Conservation (phyloP, 2,113 vertebrate species). For the Pachyramphus minor region DNA sequence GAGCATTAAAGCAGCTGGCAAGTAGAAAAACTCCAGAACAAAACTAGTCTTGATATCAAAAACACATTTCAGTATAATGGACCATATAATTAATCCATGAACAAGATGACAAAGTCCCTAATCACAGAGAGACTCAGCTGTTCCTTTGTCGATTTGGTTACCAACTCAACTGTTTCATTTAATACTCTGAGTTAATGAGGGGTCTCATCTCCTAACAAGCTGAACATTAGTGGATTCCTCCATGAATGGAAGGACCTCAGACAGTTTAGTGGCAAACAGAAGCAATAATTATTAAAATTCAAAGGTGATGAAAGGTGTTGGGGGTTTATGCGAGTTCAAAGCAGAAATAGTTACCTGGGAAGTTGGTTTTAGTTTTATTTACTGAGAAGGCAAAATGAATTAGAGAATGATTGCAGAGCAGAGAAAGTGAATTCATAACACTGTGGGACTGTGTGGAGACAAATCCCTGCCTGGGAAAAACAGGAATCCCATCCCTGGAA, state of each 20-base stretch:
- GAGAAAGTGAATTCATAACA: background rate
- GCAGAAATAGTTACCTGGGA: background rate
- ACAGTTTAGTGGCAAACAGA: background rate
- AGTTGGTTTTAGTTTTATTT: background rate
- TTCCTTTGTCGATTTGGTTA: constrained; percentile 68
- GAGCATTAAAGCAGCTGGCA: constrained; percentile 19
- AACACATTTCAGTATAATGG: constrained; percentile 66
- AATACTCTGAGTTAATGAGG: constrained; percentile 72
- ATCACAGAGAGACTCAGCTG: constrained; percentile 62
- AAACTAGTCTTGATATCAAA: constrained; percentile 50
- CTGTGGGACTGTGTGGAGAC: accelerated
- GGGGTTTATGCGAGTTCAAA: background rate
- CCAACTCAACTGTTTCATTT: constrained; percentile 76
- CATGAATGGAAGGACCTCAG: background rate
- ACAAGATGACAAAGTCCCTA: constrained; percentile 63
- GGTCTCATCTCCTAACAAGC: constrained; percentile 65
- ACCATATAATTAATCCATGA: constrained; percentile 75
- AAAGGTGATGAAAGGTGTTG: background rate
- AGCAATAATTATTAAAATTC: background rate
- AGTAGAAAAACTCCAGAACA: constrained; percentile 28
- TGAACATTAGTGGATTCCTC: constrained; percentile 30
- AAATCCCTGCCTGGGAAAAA: background rate
- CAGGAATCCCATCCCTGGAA: background rate
- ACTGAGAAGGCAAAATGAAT: background rate
- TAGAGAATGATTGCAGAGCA: background rate